These are phyloP conservation scores for Paedocypris sp. DNA, from an alignment of 2,113 vertebrate species.

Conservation along the genomic window DNA sequence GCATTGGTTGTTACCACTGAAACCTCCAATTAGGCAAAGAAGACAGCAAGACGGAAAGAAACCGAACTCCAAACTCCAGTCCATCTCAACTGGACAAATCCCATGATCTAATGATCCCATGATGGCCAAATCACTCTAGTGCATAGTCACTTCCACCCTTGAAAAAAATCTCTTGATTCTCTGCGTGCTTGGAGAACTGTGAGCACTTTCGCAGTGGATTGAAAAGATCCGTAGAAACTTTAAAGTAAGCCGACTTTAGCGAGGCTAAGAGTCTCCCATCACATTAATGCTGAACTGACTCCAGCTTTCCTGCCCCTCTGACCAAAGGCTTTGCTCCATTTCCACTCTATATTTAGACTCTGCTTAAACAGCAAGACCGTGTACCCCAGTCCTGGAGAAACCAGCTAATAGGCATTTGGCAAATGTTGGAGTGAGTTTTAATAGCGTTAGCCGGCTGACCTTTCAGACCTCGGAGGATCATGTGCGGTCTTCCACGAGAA, in stretches of 20 bases:
- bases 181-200: too few relatives aligned
- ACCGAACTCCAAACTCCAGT: too few relatives aligned
- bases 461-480: not conserved
- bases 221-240: not conserved
- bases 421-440: not conserved
- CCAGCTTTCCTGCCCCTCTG: conserved; percentile 39
- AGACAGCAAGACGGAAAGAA: too few relatives aligned
- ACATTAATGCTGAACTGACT: conserved; percentile 37
- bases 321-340: conserved; percentile 46
- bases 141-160: too few relatives aligned
- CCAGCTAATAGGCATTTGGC: conserved; percentile 17
- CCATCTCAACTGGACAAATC: too few relatives aligned
- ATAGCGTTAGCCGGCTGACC: not conserved
- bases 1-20: too few relatives aligned
- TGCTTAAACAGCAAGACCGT: conserved; percentile 36
- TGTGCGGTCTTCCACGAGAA: not conserved
- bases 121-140: too few relatives aligned
- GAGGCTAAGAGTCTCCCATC: conserved; percentile 21
- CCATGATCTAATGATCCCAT: too few relatives aligned
- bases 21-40: too few relatives aligned
- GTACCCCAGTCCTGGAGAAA: not conserved
- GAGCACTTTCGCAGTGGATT: too few relatives aligned
- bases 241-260: not conserved
- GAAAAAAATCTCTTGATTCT: too few relatives aligned
- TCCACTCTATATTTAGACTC: conserved; percentile 39